A percentile compares a stretch with the other conserved stretches of the same genome.
These are phyloP conservation scores for Aethina tumida DNA, from an alignment of 1,140 invertebrate genomes.

Conservation along the genomic window DNA sequence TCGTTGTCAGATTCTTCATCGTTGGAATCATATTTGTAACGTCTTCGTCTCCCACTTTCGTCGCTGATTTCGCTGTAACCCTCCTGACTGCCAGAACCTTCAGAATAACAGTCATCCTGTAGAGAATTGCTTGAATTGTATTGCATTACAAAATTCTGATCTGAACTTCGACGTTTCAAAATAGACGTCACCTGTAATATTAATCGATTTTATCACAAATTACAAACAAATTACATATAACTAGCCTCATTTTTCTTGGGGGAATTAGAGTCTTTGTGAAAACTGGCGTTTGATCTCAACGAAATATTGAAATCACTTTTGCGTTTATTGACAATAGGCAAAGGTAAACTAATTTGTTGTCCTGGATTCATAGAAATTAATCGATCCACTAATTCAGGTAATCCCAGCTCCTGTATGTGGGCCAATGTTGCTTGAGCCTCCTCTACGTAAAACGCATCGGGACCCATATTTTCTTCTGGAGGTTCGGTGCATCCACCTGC, in stretches of 20 bases:
- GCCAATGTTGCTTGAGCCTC: slow-evolving; percentile 59
- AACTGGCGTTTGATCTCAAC: too few species aligned
- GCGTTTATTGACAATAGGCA: slow-evolving; percentile 16
- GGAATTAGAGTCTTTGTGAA: slow-evolving; percentile 18
- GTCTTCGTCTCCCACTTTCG: slow-evolving; percentile 52
- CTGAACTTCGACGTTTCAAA: slow-evolving; percentile 45
- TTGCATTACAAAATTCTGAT: slow-evolving; percentile 36
- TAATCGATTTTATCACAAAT: too few species aligned
- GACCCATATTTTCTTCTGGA: slow-evolving; percentile 40
- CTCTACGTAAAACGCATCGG: slow-evolving; percentile 53
- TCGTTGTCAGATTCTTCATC: slow-evolving; percentile 46
- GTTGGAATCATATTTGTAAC: slow-evolving; percentile 36
- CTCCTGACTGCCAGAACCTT: slow-evolving; percentile 44
- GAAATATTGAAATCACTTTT: slow-evolving; percentile 24
- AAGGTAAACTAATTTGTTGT: slow-evolving; percentile 35
- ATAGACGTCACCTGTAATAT: slow-evolving; percentile 48
- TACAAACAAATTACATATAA: too few species aligned
- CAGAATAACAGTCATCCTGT: slow-evolving; percentile 33
- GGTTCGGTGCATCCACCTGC: slow-evolving; percentile 45
- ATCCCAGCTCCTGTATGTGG: slow-evolving; percentile 55
- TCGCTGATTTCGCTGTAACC: slow-evolving; percentile 45
- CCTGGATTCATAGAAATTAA: slow-evolving; percentile 48
- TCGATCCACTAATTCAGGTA: slow-evolving; percentile 48
- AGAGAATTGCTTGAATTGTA: slow-evolving; percentile 20
- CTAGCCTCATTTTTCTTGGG: too few species aligned